These are phyloP conservation scores for Pentalonia nigronervosa DNA, from an alignment of 1,140 invertebrate genomes.

Conservation along the genomic window DNA sequence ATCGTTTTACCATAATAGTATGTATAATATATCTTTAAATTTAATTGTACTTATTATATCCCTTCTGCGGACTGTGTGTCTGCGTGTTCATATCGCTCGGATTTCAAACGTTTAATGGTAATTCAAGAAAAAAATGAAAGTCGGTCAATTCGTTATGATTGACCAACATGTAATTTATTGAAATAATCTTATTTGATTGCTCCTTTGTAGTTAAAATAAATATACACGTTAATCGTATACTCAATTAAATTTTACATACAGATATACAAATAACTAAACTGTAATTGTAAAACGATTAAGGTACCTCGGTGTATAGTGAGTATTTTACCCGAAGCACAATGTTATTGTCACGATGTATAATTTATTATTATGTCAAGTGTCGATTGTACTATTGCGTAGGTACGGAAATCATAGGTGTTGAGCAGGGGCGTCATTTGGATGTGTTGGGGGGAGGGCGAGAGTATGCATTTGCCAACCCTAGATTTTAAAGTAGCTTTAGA, in stretches of 20 bases:
- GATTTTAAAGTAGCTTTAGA: too few relatives aligned
- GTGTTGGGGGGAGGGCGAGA: too few relatives aligned
- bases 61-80: neutral
- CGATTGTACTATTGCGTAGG: neutral
- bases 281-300: neutral
- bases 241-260: constrained; percentile 2
- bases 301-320: neutral
- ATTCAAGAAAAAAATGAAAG: constrained; percentile 42
- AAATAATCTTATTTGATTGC: constrained; percentile 32
- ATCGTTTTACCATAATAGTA: neutral
- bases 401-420: neutral
- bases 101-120: neutral
- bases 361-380: neutral
- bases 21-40: neutral
- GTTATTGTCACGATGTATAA: neutral
- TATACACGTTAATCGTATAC: neutral
- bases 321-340: neutral
- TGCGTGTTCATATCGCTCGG: neutral
- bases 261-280: neutral
- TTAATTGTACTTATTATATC: neutral
- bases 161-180: constrained; percentile 24
- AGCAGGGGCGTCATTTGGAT: neutral
- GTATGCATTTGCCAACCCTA: too few relatives aligned
- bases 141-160: constrained; percentile 21
- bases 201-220: neutral